phyloP scores from a whole-genome alignment of 2,888 invertebrate species.

The Tortricodes alternella region DNA sequence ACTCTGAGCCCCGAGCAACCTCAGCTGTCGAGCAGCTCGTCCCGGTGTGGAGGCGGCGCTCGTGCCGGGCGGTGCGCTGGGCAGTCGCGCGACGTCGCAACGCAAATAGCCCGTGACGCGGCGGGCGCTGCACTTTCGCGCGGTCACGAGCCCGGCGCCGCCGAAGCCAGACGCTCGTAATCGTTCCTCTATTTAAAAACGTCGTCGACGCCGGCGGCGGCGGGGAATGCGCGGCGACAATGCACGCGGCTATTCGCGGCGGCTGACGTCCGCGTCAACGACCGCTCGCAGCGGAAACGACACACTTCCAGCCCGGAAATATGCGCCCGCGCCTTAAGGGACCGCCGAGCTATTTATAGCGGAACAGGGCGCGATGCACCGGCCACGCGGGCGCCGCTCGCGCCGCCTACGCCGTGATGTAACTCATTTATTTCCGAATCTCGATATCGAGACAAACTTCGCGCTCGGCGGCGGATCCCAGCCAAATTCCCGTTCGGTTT shows the following conservation, averaged over 20 bases:
- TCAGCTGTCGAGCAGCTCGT: too few relatives aligned
- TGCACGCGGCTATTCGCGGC: constrained; percentile 45
- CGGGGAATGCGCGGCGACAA: constrained; percentile 65
- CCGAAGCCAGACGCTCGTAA: constrained; percentile 72
- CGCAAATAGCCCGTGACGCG: constrained; percentile 80
- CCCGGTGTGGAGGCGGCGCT: too few relatives aligned
- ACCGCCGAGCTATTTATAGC: constrained; percentile 74
- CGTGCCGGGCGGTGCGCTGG: constrained; percentile 4
- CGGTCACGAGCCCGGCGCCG: constrained; percentile 77
- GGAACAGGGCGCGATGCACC: constrained; percentile 26
- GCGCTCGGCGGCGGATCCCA: not conserved
- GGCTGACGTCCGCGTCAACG: constrained; percentile 72
- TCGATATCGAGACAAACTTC: constrained; percentile 8
- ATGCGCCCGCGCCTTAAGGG: constrained; percentile 79
- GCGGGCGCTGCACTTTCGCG: constrained; percentile 79
- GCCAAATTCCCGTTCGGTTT: not conserved
- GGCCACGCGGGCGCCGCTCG: constrained; percentile 41
- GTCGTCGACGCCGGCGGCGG: constrained; percentile 67
- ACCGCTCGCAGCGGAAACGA: constrained; percentile 79
- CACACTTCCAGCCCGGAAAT: constrained; percentile 82
- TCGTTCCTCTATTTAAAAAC: constrained; percentile 80
- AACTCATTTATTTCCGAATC: constrained; percentile 56
- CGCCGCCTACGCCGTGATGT: constrained; percentile 56
- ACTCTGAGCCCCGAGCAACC: too few relatives aligned
- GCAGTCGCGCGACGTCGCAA: constrained; percentile 40